A percentile compares a stretch with the other conserved stretches of the same genome.
phyloP scores from a whole-genome alignment of 2,888 invertebrate genomes.

The Limnephilus rhombicus region DNA sequence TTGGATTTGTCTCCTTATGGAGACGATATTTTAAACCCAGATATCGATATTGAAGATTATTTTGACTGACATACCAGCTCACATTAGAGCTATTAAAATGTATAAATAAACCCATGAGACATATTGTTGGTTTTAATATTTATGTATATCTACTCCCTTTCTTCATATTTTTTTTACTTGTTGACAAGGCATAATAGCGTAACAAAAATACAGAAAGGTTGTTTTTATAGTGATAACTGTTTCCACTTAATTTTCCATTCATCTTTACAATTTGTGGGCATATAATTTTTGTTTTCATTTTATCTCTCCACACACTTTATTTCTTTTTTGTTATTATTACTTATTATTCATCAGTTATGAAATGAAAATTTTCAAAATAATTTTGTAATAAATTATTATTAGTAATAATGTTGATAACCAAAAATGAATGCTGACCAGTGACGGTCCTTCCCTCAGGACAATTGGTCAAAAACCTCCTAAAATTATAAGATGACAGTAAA shows the following conservation, averaged over 20 bases:
- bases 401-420: no score
- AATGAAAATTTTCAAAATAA: no score
- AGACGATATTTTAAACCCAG: conserved; percentile 95
- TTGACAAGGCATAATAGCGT: background rate
- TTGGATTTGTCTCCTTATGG: conserved; percentile 92
- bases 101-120: background rate
- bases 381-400: no score
- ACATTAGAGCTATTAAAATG: background rate
- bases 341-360: background rate
- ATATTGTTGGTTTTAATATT: background rate
- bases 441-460: no score
- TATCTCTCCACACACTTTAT: no score
- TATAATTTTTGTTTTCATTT: no score
- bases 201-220: background rate
- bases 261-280: no score
- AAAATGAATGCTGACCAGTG: no score
- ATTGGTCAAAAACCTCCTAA: no score
- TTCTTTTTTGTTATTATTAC: background rate
- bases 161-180: background rate
- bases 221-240: no score
- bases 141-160: background rate
- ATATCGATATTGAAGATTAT: conserved; percentile 99
- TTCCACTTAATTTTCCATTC: no score
- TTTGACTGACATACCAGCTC: conserved; percentile 83
- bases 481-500: no score